Evolutionary conservation across 2,888 invertebrate genomes (phyloP), one percentile per base, ranked within the genome.

Genomic region (Eupithecia inturbata): DNA sequence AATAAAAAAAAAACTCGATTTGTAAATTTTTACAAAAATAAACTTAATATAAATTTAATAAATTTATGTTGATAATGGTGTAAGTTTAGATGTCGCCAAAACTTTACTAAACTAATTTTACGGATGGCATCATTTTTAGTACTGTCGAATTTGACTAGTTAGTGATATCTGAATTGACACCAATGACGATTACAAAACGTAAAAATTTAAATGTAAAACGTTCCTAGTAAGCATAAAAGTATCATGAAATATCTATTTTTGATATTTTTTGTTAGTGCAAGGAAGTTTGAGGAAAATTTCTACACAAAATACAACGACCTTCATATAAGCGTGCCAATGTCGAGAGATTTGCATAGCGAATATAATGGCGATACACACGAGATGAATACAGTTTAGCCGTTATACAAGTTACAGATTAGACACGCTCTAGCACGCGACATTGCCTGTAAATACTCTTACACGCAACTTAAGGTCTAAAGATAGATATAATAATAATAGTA

Each of bases 301-400:
- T 31, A 62, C 19, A 62, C 66, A 66, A 66, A 78, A 45, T 67
- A 28, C 75, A 62, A 74, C 77, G 79, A 79, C 86, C 87, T 86
- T 86, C 82, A 78, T 66, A 79, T 72, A 79, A 57, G 22, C 66
- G 79, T 89, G 88, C 86, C 87, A 88, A 85, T 84, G 84, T 75
- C 82, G 39, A 39, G 22, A 66, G 66, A 79, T 82, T 64, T 73
- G 70, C 79, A 82, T 81, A 79, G 82, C 84, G 79, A 87, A 87
- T 83, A 81, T 90, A 89, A 92, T 90, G 86, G 90, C 75, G 73
- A 53, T 80, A 79, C 84, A 88, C 92, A 92, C 91, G 92, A 88
- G 79, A 64, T 67, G 22, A 67, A 72, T 60, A 70, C 49, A 36
- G 62, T 69, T 74, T 66, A 70, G 83, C 87, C 86, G 88, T 88